These are phyloP conservation scores for Trypoxylus dichotomus DNA, from an alignment of 1,140 invertebrate species.

Conservation along the genomic window DNA sequence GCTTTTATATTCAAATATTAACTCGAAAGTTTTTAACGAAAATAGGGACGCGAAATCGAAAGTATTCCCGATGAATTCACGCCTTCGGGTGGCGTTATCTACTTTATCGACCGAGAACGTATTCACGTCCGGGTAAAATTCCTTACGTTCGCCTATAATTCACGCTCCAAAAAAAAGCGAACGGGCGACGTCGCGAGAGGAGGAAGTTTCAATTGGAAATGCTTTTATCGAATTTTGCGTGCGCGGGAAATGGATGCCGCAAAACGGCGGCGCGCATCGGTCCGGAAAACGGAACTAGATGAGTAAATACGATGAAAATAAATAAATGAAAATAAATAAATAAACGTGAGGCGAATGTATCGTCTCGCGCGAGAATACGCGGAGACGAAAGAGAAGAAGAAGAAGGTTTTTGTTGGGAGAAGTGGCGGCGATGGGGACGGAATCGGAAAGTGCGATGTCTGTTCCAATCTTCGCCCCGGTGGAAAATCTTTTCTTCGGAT, in stretches of 20 bases:
- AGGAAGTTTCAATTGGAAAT: neutral
- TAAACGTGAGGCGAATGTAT: neutral
- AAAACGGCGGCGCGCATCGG: neutral
- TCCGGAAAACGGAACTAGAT: neutral
- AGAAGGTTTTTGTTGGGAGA: neutral
- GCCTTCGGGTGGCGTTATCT: neutral
- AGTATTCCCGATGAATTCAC: too few relatives aligned
- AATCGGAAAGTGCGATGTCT: neutral
- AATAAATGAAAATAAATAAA: neutral
- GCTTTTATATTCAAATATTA: too few relatives aligned
- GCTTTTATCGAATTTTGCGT: neutral
- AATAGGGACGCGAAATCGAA: too few relatives aligned
- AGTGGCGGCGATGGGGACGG: neutral
- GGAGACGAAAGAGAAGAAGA: too few relatives aligned
- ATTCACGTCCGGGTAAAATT: neutral
- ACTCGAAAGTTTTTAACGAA: too few relatives aligned
- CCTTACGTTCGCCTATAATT: too few relatives aligned
- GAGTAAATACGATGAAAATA: neutral
- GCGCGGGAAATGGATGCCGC: neutral
- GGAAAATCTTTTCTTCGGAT: constrained; percentile 15
- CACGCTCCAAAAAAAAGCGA: neutral
- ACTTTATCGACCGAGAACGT: neutral
- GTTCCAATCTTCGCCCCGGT: neutral
- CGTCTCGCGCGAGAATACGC: neutral
- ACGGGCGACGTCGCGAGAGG: neutral